phyloP scores from a whole-genome alignment of 2,113 vertebrate genomes.

The Siniperca chuatsi region DNA sequence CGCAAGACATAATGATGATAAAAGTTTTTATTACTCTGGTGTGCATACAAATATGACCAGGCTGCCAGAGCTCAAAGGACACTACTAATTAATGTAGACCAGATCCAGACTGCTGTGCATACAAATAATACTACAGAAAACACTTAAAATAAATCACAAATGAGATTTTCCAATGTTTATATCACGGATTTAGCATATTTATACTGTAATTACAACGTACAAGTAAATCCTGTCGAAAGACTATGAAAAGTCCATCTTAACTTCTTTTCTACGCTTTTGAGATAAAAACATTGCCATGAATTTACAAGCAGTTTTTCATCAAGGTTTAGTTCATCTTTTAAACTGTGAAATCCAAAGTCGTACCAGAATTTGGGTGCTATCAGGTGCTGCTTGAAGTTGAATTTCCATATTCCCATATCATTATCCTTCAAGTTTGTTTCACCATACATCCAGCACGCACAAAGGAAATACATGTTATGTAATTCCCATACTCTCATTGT shows the following conservation, averaged over 20 bases:
- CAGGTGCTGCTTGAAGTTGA: slow-evolving; percentile 11
- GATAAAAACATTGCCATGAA: not conserved
- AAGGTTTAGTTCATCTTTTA: not conserved
- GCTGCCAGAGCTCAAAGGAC: slow-evolving; percentile 1
- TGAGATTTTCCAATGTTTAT: not conserved
- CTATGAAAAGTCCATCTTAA: not conserved
- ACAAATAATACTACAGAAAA: slow-evolving; percentile 5
- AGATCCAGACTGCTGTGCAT: not conserved
- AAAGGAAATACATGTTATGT: not conserved
- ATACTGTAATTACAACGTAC: not conserved
- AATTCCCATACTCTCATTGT: not conserved
- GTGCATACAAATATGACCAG: slow-evolving; percentile 24
- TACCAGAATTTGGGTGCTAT: not conserved
- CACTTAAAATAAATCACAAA: not conserved
- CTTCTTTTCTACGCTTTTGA: not conserved
- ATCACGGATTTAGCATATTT: not conserved
- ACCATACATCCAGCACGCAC: not conserved
- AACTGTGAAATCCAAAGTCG: not conserved
- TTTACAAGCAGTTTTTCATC: not conserved
- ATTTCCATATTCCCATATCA: slow-evolving; percentile 9
- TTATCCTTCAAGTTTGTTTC: slow-evolving; percentile 28
- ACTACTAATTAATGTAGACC: slow-evolving; percentile 14
- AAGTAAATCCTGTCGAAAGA: not conserved
- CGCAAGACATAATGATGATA: slow-evolving; percentile 3
- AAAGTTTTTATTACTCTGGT: slow-evolving; percentile 3